These are phyloP conservation scores for Campoletis sonorensis DNA, from an alignment of 1,140 invertebrate genomes.

Conservation along the genomic window DNA sequence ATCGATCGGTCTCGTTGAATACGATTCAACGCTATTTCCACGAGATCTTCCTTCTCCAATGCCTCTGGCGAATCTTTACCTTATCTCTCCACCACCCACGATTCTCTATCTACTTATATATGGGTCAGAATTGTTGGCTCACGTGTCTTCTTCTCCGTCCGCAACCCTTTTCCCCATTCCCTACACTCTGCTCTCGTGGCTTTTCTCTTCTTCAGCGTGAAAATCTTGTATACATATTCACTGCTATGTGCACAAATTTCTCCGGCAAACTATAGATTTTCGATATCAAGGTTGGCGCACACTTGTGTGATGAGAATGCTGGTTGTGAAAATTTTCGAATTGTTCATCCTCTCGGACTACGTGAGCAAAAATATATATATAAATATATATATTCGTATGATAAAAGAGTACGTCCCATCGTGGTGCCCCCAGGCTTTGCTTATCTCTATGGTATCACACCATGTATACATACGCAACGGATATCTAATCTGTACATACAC, in stretches of 20 bases:
- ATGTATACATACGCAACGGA: neutral
- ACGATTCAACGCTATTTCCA: no score
- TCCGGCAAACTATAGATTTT: neutral
- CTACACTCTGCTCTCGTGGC: no score
- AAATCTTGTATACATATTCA: neutral
- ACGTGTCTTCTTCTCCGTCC: neutral
- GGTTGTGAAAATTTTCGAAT: neutral
- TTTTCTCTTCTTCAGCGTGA: neutral
- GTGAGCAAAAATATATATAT: no score
- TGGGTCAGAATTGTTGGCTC: conserved; percentile 7
- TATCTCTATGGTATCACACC: neutral
- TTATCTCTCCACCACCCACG: no score
- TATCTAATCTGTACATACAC: no score
- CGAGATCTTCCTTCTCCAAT: no score
- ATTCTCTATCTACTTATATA: neutral
- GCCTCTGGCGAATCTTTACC: no score
- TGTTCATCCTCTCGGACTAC: neutral
- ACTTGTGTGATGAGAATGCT: neutral
- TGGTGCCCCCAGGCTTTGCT: neutral
- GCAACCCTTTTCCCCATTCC: neutral
- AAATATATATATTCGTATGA: neutral
- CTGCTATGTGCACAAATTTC: neutral
- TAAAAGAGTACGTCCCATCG: neutral
- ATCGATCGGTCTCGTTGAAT: no score
- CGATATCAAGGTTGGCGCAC: neutral